Evolutionary conservation across 2,888 invertebrate species (phyloP), one percentile per base, ranked within the genome.

Genomic region (Boloria selene): DNA sequence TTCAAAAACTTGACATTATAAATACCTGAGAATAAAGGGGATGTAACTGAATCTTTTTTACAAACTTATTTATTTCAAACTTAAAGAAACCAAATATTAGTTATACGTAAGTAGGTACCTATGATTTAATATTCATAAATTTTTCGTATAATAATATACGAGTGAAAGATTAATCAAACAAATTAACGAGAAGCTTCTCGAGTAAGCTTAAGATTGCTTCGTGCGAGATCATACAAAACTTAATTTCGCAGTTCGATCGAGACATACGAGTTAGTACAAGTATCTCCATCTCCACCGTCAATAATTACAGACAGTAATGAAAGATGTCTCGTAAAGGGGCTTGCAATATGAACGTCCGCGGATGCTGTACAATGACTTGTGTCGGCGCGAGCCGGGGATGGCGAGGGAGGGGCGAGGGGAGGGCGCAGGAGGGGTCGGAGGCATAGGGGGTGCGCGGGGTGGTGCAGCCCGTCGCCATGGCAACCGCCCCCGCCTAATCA

Each of bases 401-500:
- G 69, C 61, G 65, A 53, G 67, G 66, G 67, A 69, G 74, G 73
- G 68, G 70, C 22, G 68, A 49, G 71, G 69, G 70, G 73, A 72
- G 61, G 78, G 75, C 77, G 82, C 31, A 38, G 31, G 10, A 38
- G 31, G 31, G 31, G 31, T 38, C 31, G 31, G 31, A 10, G 31
- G 31, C 31, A 10, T 38, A 10, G 31, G 10, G 7, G 31, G 31
- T 38, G 31, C 10, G 31, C 31, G 31, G 31, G 31, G 81, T 68
- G 71, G 71, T 73, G 75, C 75, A 75, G 74, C 74, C 74, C 75
- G 89, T 90, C 78, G 78, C 83, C 86, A 90, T 89, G 84, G 85
- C 85, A 81, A 92, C 91, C 90, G 86, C 86, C 90, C 91, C 89
- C 88, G 88, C 87, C 91, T 92, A 92, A 92, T 92, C 92, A 92